Base-by-base conservation (phyloP, 2,888 invertebrate species). In the Caenorhabditis sulstoni region DNA sequence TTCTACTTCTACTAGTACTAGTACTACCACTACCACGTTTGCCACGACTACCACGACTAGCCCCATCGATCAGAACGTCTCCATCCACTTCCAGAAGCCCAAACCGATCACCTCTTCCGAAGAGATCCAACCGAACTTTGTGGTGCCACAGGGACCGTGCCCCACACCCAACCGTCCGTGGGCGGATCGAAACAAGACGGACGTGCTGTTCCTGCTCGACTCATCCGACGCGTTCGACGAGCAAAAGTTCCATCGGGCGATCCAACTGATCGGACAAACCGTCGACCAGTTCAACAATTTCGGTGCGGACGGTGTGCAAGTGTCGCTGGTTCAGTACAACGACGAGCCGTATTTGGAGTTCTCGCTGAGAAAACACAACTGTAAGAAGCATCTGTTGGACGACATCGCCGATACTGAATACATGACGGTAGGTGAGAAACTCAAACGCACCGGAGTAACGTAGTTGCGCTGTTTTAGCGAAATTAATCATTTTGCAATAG, bases 321-420 rank as follows among this genome's bases (percentile, higher is more conserved):
- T 88, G 9, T 87, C 88, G 0, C 58, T 88, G 59, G 85, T 88
- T 1, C 88, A 88, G 82, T 88, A 80, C 71, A 86, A 85, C 58
- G 71, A 78, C 55, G 87, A 88, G 41, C 88, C 88, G 2, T 87
- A 85, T 61, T 81, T 88, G 64, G 88, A 88, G 68, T 88, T 88
- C 67, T 87, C 88, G 9, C 77, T 88, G 45, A 75, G 88, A 12
- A 79, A 84, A 45, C 88, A 88, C 70, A 85, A 83, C 45, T 88
- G 88, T 61, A 82, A 87, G 58, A 79, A 86, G 29, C 75, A 78
- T 8, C 64, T 88, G 58, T 71, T 87, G 41, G 85, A 84, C 35
- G 88, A 88, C 61, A 88, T 88, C 50, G 73, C 79, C 16, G 84
- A 86, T 61, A 88, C 88, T 1, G 81, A 86, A 53, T 87, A 85